Evolutionary conservation across 2,797 vertebrate species (phyloP), one percentile per base, ranked within the genome.

Genomic region (Gymnocypris eckloni): DNA sequence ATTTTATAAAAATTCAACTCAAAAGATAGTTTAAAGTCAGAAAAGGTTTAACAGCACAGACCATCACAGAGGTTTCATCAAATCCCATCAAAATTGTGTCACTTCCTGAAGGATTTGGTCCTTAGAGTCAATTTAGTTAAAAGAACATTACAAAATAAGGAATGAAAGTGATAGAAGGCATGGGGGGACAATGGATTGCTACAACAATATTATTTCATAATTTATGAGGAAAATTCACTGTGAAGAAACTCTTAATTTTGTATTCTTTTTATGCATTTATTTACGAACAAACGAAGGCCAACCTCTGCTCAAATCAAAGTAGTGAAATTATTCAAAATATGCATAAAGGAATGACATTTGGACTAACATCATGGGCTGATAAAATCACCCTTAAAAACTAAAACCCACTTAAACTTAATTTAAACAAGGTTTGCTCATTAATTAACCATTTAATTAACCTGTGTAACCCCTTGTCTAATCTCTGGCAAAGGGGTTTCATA

Each of bases 381-480:
- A 77, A 81, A 79, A 87, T 82, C 73, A 70, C 75, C 22, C 28
- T 54, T 13, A 73, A 18, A 52, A 41, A 54, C 41, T 54, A 54
- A 50, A 37, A 54, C 61, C 56, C 56, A 64, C 61, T 15, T 28
- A 13, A 15, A 64, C 25, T 64, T 33, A 15, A 33, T 66, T 66
- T 66, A 3, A 66, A 66, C 12, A 66, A 43, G 69, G n/a, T 70
- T 70, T 84, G 54, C 33, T 43, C 59, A 9, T 81, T 88, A 87
- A 87, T 84, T 80, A 81, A 56, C 83, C 66, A 45, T 52, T 86
- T 84, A 85, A 89, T 85, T 85, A 88, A 87, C 84, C 71, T 73
- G 11, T 45, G 37, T 64, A 72, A 84, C 73, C 9, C 80, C 10
- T 25, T 64, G 25, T 69, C 79, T 86, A 54, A 87, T 83, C 82